Conservation (phyloP, 2,797 vertebrate species). For the Xenopus petersii region DNA sequence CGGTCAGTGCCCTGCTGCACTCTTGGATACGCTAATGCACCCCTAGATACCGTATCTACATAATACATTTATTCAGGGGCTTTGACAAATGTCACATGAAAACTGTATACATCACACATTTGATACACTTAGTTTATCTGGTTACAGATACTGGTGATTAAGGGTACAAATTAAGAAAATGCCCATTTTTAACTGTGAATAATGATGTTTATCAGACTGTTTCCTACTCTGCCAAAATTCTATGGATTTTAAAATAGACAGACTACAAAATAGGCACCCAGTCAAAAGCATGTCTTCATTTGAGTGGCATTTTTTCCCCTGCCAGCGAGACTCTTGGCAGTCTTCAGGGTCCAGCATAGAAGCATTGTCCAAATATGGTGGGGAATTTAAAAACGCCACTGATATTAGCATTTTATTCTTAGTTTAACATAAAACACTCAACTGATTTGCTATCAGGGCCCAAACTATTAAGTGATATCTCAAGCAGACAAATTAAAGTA, state of each 20-base stretch:
- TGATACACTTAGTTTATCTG: too few species aligned
- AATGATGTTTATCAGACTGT: slow-evolving; percentile 18
- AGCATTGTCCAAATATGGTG: slow-evolving; percentile 72
- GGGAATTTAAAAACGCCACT: slow-evolving; percentile 68
- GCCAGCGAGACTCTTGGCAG: slow-evolving; percentile 70
- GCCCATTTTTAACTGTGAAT: slow-evolving; percentile 31
- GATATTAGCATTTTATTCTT: slow-evolving; percentile 68
- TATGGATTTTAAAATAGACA: slow-evolving; percentile 51
- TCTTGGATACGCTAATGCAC: too few species aligned
- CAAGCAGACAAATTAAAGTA: slow-evolving; percentile 66
- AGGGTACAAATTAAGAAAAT: slow-evolving; percentile 3
- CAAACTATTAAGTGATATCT: slow-evolving; percentile 66
- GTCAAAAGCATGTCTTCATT: slow-evolving; percentile 61
- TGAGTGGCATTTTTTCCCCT: slow-evolving; percentile 68
- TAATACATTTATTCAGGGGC: too few species aligned
- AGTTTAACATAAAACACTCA: slow-evolving; percentile 67
- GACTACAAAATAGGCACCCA: slow-evolving; percentile 56
- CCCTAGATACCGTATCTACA: too few species aligned
- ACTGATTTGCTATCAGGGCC: slow-evolving; percentile 61
- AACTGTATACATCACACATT: too few species aligned
- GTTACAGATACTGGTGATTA: too few species aligned
- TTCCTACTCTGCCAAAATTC: slow-evolving; percentile 32
- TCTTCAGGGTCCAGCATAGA: slow-evolving; percentile 51
- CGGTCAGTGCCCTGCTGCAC: too few species aligned
- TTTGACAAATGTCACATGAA: too few species aligned